phyloP scores from a whole-genome alignment of 2,797 vertebrate genomes.

The Telmatherina bonti region DNA sequence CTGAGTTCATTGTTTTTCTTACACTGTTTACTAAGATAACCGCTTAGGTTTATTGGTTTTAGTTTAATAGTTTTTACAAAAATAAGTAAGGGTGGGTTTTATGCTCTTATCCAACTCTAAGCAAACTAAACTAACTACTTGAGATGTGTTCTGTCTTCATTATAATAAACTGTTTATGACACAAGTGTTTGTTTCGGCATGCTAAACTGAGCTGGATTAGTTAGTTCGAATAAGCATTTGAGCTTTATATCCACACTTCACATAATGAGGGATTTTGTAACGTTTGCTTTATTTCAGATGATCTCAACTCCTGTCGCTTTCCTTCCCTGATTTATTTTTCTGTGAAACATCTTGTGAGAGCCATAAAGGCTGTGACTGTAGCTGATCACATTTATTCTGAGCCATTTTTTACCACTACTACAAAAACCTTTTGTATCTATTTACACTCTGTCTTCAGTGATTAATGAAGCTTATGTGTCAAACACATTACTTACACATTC shows the following conservation, averaged over 20 bases:
- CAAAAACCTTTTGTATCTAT: conserved; percentile 22
- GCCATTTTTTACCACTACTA: conserved; percentile 5
- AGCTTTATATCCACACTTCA: not conserved
- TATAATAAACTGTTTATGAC: not conserved
- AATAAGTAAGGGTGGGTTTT: too few relatives aligned
- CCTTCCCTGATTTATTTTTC: not conserved
- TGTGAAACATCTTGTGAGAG: not conserved
- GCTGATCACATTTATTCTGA: not conserved
- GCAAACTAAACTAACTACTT: too few relatives aligned
- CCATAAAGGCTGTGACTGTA: not conserved
- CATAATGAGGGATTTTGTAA: not conserved
- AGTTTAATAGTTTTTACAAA: too few relatives aligned
- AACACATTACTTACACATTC: conserved; percentile 46
- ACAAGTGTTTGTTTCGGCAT: not conserved
- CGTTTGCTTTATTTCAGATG: not conserved
- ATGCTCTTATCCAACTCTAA: too few relatives aligned
- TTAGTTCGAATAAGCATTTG: not conserved
- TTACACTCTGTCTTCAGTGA: conserved; percentile 22
- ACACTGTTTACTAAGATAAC: too few relatives aligned
- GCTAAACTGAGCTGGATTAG: not conserved
- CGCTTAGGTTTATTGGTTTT: too few relatives aligned
- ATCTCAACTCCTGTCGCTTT: not conserved
- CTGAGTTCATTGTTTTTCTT: not conserved
- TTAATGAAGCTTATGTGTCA: conserved; percentile 55
- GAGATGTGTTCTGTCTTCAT: not conserved